A percentile compares a stretch with the other conserved stretches of the same genome.
Conservation (phyloP, 2,113 vertebrate species). For the Vidua chalybeata region DNA sequence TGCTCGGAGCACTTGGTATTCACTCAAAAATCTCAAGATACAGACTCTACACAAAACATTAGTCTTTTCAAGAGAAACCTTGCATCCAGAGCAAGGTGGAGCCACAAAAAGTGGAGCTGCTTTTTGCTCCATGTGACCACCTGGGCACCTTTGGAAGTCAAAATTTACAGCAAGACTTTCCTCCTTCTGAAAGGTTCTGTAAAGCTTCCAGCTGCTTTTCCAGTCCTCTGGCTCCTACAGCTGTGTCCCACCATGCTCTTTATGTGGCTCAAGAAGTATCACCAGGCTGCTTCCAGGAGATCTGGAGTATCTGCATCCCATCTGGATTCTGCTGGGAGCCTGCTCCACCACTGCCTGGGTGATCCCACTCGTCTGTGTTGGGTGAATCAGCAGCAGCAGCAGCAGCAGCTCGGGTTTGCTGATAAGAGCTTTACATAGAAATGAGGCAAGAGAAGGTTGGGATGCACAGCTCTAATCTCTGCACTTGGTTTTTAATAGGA, state of each 20-base stretch:
- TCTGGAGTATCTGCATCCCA: background rate
- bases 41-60: accelerated
- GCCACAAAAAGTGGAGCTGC: background rate
- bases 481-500: background rate
- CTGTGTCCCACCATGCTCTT: background rate
- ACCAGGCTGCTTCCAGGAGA: background rate
- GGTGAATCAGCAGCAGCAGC: background rate
- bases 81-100: background rate
- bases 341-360: background rate
- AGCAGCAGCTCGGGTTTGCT: background rate
- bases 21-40: background rate
- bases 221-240: background rate
- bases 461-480: background rate
- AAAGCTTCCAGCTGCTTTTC: background rate
- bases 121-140: background rate
- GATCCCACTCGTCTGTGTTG: accelerated
- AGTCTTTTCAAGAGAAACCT: accelerated
- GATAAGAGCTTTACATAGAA: slow-evolving; percentile 19
- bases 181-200: background rate
- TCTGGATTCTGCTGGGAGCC: background rate
- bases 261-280: background rate
- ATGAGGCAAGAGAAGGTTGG: background rate
- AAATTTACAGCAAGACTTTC: background rate
- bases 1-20: background rate
- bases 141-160: background rate